phyloP scores from a whole-genome alignment of 1,140 invertebrate species.

The Drosophila ironensis region DNA sequence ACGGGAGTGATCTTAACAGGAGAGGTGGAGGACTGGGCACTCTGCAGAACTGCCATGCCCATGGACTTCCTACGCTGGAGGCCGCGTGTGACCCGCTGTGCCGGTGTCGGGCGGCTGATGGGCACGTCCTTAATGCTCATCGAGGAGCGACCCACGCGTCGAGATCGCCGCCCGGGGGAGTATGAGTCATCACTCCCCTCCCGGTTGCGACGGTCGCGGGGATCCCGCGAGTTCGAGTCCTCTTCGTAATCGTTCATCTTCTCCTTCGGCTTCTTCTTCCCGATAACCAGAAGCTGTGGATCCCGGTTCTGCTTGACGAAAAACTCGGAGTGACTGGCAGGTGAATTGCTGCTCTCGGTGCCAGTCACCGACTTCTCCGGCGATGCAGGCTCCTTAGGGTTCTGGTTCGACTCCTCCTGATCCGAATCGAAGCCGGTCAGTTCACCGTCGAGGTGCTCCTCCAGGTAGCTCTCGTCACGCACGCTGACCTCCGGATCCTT shows the following conservation, averaged over 20 bases:
- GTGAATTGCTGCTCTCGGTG: not conserved
- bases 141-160: not conserved
- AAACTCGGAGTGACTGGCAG: conserved; percentile 30
- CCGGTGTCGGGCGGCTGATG: conserved; percentile 28
- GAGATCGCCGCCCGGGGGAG: conserved; percentile 18
- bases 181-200: conserved; percentile 22
- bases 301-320: conserved; percentile 48
- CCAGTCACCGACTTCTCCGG: not conserved
- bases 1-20: conserved; percentile 58
- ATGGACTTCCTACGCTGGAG: conserved; percentile 51
- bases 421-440: not conserved
- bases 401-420: not conserved
- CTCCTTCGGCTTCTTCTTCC: conserved; percentile 26
- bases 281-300: conserved; percentile 42
- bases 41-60: conserved; percentile 15
- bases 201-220: too few relatives aligned
- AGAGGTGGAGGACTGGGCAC: conserved; percentile 39
- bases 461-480: conserved; percentile 5
- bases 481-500: not conserved
- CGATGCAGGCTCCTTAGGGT: not conserved
- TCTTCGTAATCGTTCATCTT: not conserved
- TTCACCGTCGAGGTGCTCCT: conserved; percentile 5
- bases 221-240: not conserved
- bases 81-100: conserved; percentile 43
- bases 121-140: conserved; percentile 26